Evolutionary conservation across 2,888 invertebrate species (phyloP).

Genomic region (Aleiodes testaceus): DNA sequence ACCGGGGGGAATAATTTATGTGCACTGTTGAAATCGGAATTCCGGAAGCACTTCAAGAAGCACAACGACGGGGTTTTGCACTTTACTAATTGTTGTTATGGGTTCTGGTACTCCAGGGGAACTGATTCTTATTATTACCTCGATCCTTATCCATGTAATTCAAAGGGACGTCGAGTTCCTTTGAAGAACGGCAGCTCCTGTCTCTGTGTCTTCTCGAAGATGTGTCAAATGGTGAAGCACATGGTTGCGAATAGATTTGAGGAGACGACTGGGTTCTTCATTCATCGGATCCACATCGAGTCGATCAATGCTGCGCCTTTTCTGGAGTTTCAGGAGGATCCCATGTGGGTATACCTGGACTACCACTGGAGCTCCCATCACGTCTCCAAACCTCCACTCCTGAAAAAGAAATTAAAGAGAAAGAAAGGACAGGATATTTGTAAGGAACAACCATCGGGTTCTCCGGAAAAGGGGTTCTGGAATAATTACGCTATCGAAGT

Average conservation of each 20-base stretch:
- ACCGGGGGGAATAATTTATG: constrained; percentile 55
- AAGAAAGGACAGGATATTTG: constrained; percentile 5
- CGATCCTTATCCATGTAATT: constrained; percentile 66
- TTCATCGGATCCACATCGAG: constrained; percentile 66
- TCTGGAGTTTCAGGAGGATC: constrained; percentile 63
- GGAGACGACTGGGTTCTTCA: constrained; percentile 66
- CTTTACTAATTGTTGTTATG: constrained; percentile 69
- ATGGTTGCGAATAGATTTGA: constrained; percentile 62
- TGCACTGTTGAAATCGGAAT: constrained; percentile 54
- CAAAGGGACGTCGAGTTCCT: constrained; percentile 55
- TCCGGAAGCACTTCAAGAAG: constrained; percentile 59
- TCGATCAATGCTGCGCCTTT: constrained; percentile 59
- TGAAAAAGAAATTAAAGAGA: constrained; percentile 20
- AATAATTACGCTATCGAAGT: constrained; percentile 67
- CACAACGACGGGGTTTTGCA: constrained; percentile 64
- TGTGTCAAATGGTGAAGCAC: constrained; percentile 63
- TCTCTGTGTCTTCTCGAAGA: constrained; percentile 61
- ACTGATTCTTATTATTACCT: constrained; percentile 66
- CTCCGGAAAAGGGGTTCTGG: constrained; percentile 57
- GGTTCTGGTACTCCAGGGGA: constrained; percentile 66
- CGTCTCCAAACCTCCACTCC: constrained; percentile 40
- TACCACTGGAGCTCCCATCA: constrained; percentile 67
- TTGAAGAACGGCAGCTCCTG: constrained; percentile 58
- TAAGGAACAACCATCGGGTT: constrained; percentile 8
- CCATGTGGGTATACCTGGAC: constrained; percentile 69